Evolutionary conservation across 2,113 vertebrate genomes (phyloP).

Genomic region (Ageneiosus marmoratus): DNA sequence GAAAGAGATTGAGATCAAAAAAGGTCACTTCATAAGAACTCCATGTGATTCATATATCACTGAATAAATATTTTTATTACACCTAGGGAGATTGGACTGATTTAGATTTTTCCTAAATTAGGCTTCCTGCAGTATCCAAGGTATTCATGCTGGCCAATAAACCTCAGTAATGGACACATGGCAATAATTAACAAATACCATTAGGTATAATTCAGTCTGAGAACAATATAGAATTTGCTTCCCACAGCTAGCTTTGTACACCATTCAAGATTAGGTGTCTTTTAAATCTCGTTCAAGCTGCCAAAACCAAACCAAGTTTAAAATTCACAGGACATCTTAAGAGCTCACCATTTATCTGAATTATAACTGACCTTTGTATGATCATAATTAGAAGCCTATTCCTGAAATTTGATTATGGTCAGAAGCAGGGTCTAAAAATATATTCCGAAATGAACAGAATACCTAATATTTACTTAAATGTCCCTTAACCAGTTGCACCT

Average conservation of each 20-base stretch:
- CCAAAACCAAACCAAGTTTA: slow-evolving; percentile 7
- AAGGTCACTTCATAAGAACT: background rate
- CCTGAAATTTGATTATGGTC: too few species aligned
- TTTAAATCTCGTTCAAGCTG: slow-evolving; percentile 7
- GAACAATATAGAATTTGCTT: slow-evolving; percentile 2
- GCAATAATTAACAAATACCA: slow-evolving; percentile 20
- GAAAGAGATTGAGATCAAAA: background rate
- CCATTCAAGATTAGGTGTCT: background rate
- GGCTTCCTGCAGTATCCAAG: background rate
- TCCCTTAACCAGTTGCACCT: too few species aligned
- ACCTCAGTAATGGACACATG: slow-evolving; percentile 6
- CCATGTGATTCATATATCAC: background rate
- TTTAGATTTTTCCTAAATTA: slow-evolving; percentile 3
- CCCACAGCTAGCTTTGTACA: background rate
- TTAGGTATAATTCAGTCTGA: background rate
- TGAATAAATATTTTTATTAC: slow-evolving; percentile 1
- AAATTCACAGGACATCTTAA: slow-evolving; percentile 16
- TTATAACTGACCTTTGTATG: too few species aligned
- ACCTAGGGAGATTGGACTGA: background rate
- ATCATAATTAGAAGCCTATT: too few species aligned
- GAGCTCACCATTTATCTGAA: too few species aligned
- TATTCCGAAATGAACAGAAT: too few species aligned
- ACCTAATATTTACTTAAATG: too few species aligned
- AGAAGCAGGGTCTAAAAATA: too few species aligned
- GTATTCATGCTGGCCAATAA: background rate